A percentile compares a stretch with the other conserved stretches of the same genome.
These are phyloP conservation scores for Neosalanx taihuensis DNA, from an alignment of 2,797 vertebrate species.

Conservation along the genomic window DNA sequence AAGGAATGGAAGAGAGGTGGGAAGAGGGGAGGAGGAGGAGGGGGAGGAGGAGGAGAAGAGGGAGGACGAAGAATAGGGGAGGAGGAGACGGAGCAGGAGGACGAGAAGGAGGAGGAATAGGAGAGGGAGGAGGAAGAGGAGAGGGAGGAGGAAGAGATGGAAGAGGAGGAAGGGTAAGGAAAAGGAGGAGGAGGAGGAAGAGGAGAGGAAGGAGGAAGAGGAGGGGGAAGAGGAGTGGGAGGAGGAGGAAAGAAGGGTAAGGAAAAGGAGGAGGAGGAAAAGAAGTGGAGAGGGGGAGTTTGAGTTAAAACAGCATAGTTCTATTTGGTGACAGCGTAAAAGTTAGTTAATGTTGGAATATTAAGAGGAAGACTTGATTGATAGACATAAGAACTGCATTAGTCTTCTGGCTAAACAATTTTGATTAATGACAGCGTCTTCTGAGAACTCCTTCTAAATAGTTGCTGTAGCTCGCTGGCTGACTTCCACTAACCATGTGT, in stretches of 20 bases:
- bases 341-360: slow-evolving; percentile 1
- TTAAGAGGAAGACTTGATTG: background rate
- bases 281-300: no score
- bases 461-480: background rate
- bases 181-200: background rate
- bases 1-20: background rate
- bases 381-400: no score
- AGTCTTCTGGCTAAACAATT: no score
- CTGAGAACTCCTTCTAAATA: background rate
- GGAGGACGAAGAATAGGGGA: background rate
- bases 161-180: background rate
- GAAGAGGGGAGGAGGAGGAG: background rate
- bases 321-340: background rate
- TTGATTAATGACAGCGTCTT: slow-evolving; percentile 4
- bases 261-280: background rate
- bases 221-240: no score
- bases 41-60: background rate
- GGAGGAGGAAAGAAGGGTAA: background rate
- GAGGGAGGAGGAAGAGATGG: background rate
- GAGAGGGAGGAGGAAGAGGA: no score
- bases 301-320: background rate
- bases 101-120: background rate
- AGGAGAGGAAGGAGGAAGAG: no score
- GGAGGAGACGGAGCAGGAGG: background rate
- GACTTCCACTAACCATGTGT: background rate